Percentiles rank a stretch among this genome's conserved stretches.
Evolutionary conservation across 2,888 invertebrate species (phyloP).

Genomic region (Hemaris fuciformis): DNA sequence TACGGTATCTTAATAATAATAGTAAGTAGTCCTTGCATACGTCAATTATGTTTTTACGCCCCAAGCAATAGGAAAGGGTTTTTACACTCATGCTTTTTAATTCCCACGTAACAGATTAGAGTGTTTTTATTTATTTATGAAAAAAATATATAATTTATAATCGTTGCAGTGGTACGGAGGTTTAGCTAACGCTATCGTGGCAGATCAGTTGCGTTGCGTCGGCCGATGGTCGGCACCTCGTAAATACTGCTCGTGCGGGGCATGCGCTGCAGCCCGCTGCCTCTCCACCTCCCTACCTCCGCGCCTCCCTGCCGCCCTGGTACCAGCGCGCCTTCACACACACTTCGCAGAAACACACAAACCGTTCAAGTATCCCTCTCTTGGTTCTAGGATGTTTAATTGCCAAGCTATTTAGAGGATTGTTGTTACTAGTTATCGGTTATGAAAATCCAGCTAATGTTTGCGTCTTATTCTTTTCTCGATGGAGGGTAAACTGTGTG

Average conservation of each 20-base stretch:
- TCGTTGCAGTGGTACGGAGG: not conserved
- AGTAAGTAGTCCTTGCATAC: too few species aligned
- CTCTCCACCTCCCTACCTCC: not conserved
- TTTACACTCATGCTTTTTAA: too few species aligned
- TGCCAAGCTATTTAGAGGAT: not conserved
- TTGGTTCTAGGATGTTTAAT: not conserved
- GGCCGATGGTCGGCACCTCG: too few species aligned
- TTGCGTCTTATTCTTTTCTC: too few species aligned
- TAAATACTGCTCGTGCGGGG: constrained; percentile 15
- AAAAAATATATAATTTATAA: not conserved
- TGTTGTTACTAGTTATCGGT: too few species aligned
- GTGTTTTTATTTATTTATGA: too few species aligned
- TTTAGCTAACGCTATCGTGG: constrained; percentile 6
- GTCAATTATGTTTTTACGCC: too few species aligned
- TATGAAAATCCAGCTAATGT: too few species aligned
- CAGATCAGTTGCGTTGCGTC: constrained; percentile 10
- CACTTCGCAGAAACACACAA: not conserved
- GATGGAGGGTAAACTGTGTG: too few species aligned
- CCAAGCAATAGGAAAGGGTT: too few species aligned
- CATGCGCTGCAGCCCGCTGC: not conserved
- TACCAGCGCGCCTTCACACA: not conserved
- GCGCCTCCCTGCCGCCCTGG: not conserved
- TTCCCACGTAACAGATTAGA: too few species aligned
- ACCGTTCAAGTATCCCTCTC: not conserved
- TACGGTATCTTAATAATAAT: too few species aligned